Conservation (phyloP, 2,113 vertebrate species). For the Columba janthina region DNA sequence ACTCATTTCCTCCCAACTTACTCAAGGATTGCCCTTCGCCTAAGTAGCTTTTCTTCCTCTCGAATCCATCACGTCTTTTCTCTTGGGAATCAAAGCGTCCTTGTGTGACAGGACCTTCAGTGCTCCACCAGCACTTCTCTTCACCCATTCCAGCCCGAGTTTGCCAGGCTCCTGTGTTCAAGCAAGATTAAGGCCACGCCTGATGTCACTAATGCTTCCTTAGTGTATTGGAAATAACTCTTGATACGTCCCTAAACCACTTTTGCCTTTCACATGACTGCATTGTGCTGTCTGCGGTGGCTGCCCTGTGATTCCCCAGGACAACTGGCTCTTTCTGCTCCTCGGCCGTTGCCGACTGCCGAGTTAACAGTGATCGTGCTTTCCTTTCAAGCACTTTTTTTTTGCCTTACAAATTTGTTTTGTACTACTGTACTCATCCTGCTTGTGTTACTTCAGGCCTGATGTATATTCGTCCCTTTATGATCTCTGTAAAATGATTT, state of each 20-base stretch:
- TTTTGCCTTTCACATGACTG: neutral
- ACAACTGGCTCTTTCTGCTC: neutral
- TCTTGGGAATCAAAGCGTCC: neutral
- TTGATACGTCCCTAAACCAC: neutral
- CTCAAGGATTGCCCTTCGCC: neutral
- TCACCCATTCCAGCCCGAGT: neutral
- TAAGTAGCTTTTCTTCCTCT: neutral
- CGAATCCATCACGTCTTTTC: neutral
- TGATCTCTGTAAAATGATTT: neutral
- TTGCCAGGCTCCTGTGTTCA: neutral
- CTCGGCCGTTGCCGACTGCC: neutral
- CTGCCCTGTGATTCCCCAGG: neutral
- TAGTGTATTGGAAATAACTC: neutral
- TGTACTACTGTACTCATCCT: neutral
- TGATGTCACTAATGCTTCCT: neutral
- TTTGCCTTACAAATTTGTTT: neutral
- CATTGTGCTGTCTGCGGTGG: fast-evolving
- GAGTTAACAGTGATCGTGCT: neutral
- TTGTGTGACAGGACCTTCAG: neutral
- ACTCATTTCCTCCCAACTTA: neutral
- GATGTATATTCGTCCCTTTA: neutral
- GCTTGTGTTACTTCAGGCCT: neutral
- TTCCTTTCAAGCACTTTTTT: neutral
- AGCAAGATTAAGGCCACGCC: neutral
- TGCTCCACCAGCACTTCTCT: neutral